Base-by-base conservation (phyloP, 1,140 invertebrate species). In the Nasonia longicornis region DNA sequence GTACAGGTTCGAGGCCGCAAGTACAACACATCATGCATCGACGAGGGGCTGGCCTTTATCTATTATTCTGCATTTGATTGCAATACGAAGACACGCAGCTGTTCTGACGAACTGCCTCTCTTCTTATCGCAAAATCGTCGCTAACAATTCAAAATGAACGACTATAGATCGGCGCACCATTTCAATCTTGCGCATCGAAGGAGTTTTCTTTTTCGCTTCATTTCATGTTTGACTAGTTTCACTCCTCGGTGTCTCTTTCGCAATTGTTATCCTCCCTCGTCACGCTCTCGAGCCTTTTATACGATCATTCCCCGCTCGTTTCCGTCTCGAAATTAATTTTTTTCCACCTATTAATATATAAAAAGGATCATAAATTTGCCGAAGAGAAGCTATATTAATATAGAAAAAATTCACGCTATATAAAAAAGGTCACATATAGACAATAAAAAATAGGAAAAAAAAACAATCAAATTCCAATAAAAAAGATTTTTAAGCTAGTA, bases 341-440 rank as follows among this genome's bases (percentile, higher is more conserved):
- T n/a, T 69, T 80, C 73, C 64, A 64, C 52, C 64, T 63, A 29
- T 77, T 48, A 66, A 58, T 52, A 70, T 58, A 74, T 76, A 83
- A 81, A 81, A 81, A 81, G 31, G 52, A 81, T 81, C 69, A 81
- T 69, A 77, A 77, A 73, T 77, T 77, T 64, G 35, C 29, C 26
- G 20, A 64, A 77, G 35, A 81, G 48, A 81, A 81, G 48, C 31
- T 70, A 77, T 70, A 69, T 58, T 70, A 45, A 64, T 72, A 66
- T 81, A 81, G 69, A 77, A 81, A 76, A 80, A 73, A 64, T 76
- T 73, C 72, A 81, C 80, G 31, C 64, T 76, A 70, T 70, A 77
- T 73, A 72, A 81, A 81, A 35, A 77, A 38, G 20, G 29, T 64
- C 31, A 66, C n/a, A 72, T 81, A 45, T 81, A 45, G 52, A 77